Conservation (phyloP, 2,113 vertebrate species). For the Geococcyx californianus region DNA sequence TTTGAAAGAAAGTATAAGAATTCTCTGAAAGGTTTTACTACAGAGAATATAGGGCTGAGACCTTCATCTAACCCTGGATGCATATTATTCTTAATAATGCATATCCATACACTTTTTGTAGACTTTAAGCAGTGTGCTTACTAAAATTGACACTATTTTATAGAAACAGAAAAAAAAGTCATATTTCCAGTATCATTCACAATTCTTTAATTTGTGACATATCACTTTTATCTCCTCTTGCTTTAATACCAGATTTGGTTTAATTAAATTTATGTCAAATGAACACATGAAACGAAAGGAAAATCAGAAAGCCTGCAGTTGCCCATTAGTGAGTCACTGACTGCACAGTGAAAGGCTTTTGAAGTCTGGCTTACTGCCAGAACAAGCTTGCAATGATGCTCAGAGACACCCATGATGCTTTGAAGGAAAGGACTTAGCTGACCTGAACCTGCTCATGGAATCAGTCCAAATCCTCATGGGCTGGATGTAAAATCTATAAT, state of each 20-base stretch:
- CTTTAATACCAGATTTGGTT: constrained; percentile 85
- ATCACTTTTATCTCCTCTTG: constrained; percentile 83
- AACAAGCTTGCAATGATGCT: constrained; percentile 82
- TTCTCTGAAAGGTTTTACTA: constrained; percentile 79
- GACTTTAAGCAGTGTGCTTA: constrained; percentile 71
- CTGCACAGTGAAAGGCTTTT: constrained; percentile 83
- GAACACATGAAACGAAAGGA: constrained; percentile 83
- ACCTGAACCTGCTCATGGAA: constrained; percentile 80
- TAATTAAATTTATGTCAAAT: constrained; percentile 90
- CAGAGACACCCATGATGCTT: constrained; percentile 81
- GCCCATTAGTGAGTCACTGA: constrained; percentile 86
- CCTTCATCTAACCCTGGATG: constrained; percentile 79
- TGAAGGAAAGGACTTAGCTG: constrained; percentile 82
- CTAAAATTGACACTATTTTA: constrained; percentile 79
- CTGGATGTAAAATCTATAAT: constrained; percentile 77
- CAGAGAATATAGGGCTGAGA: constrained; percentile 78
- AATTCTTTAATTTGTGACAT: constrained; percentile 82
- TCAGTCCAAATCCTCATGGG: constrained; percentile 77
- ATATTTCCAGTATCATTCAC: constrained; percentile 80
- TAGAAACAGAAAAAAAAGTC: constrained; percentile 65
- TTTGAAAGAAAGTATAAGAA: constrained; percentile 78
- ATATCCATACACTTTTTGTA: constrained; percentile 61
- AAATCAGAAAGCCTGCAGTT: constrained; percentile 86
- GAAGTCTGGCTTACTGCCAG: constrained; percentile 86
- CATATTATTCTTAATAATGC: constrained; percentile 83